A percentile compares a stretch with the other conserved stretches of the same genome.
phyloP scores from a whole-genome alignment of 2,888 invertebrate species.

The Zaprionus lineosus region DNA sequence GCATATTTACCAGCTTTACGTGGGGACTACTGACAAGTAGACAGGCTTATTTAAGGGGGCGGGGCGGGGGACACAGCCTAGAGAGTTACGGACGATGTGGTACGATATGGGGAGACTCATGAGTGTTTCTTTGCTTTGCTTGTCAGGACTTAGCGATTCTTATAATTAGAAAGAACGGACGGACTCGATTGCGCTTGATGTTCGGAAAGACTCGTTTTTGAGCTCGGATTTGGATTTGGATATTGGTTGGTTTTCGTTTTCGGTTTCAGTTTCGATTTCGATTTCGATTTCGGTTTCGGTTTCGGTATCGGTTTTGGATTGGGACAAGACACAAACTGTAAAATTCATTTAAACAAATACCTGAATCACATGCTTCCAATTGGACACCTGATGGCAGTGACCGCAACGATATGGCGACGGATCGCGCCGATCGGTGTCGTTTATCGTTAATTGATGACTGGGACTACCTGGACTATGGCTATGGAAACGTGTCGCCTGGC shows the following conservation, averaged over 20 bases:
- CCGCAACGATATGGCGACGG: conserved; percentile 88
- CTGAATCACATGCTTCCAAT: conserved; percentile 94
- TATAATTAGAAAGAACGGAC: background rate
- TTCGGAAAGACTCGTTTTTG: no score
- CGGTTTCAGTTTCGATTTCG: conserved; percentile 4
- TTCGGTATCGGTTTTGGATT: conserved; percentile 53
- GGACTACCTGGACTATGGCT: conserved; percentile 69
- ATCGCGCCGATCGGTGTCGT: conserved; percentile 83
- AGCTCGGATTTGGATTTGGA: background rate
- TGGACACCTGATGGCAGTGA: conserved; percentile 91
- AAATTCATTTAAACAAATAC: conserved; percentile 83
- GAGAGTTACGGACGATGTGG: background rate
- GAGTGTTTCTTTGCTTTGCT: no score
- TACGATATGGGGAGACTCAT: no score
- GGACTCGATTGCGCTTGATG: background rate
- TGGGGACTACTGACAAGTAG: conserved; percentile 38
- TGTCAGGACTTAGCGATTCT: no score
- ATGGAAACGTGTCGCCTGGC: conserved; percentile 60
- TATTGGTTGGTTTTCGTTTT: background rate
- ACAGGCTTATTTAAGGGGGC: background rate
- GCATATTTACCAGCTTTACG: conserved; percentile 54
- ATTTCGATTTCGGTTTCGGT: conserved; percentile 18
- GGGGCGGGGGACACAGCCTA: background rate
- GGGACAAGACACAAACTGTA: conserved; percentile 63
- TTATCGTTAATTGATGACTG: conserved; percentile 75